Evolutionary conservation across 2,888 invertebrate species (phyloP).

Genomic region (Hirtodrosophila duncani): DNA sequence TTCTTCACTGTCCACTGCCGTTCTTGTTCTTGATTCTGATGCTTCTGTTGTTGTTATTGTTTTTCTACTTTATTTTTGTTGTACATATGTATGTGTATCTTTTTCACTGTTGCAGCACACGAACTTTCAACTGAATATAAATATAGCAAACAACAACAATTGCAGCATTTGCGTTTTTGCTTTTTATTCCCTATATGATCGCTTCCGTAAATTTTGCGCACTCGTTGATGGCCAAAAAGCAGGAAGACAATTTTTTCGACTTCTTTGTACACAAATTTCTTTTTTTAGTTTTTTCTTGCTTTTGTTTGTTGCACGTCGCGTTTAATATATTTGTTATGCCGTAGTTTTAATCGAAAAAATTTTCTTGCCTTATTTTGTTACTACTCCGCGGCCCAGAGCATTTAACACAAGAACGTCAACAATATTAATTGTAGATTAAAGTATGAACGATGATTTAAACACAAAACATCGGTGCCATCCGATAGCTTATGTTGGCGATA

Average conservation of each 20-base stretch:
- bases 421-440: too few relatives aligned
- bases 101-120: constrained; percentile 47
- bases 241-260: constrained; percentile 59
- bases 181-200: constrained; percentile 43
- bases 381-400: too few relatives aligned
- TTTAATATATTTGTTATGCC: too few relatives aligned
- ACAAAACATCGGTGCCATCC: too few relatives aligned
- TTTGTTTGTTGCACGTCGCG: too few relatives aligned
- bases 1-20: constrained; percentile 41
- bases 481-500: too few relatives aligned
- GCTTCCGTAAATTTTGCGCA: constrained; percentile 53
- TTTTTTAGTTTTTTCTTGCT: constrained; percentile 36
- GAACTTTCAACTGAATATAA: constrained; percentile 52
- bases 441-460: too few relatives aligned
- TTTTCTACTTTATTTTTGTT: constrained; percentile 27
- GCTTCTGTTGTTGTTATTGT: constrained; percentile 33
- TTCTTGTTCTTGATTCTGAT: too few relatives aligned
- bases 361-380: too few relatives aligned
- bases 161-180: constrained; percentile 44
- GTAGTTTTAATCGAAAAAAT: too few relatives aligned
- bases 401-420: too few relatives aligned
- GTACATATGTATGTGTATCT: constrained; percentile 33
- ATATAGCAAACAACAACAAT: constrained; percentile 40
- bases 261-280: constrained; percentile 42
- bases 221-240: constrained; percentile 45